Evolutionary conservation across 2,797 vertebrate species (phyloP), one percentile per base, ranked within the genome.

Genomic region (Helarctos malayanus): DNA sequence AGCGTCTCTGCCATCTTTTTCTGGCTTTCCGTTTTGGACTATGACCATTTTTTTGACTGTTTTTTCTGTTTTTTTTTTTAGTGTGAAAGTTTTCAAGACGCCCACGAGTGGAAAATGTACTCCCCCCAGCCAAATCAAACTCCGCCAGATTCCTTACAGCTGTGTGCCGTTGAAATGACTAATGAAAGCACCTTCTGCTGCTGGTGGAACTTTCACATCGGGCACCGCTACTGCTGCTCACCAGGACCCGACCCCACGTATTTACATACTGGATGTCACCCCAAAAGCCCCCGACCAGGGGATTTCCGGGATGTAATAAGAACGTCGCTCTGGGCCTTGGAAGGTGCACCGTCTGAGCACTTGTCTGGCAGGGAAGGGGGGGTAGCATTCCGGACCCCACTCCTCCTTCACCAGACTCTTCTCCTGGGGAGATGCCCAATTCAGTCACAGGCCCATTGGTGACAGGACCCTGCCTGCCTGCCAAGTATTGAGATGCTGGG

Each of bases 231-330:
- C 65, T 78, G 57, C 59, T 1, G 16, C 29, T 93, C 41, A 12
- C 71, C 23, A 61, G 81, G 91, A 73, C 56, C 65, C 7, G 15
- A 45, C 49, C 82, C 71, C 47, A 25, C 38, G 38, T 52, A 96
- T 97, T 97, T 94, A 96, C 93, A 91, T 97, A 95, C 69, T 89
- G 85, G 91, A 79, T 79, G 82, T 92, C 94, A 95, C 91, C 82
- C 79, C 79, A 91, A 94, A 96, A 97, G 93, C 86, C 93, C 86
- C 89, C 16, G 12, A 63, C 86, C 75, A 91, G 86, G 95, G 94
- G 86, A 91, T 95, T 98, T 97, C 91, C 89, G 8, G 89, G 78
- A 81, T 75, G 21, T 59, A 76, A 71, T 52, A 59, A 95, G 88
- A 96, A 93, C 7, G 21, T 19, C 1, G 5, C 81, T 82, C 49